Evolutionary conservation across 2,888 invertebrate species (phyloP).

Genomic region (Ectemnius cavifrons): DNA sequence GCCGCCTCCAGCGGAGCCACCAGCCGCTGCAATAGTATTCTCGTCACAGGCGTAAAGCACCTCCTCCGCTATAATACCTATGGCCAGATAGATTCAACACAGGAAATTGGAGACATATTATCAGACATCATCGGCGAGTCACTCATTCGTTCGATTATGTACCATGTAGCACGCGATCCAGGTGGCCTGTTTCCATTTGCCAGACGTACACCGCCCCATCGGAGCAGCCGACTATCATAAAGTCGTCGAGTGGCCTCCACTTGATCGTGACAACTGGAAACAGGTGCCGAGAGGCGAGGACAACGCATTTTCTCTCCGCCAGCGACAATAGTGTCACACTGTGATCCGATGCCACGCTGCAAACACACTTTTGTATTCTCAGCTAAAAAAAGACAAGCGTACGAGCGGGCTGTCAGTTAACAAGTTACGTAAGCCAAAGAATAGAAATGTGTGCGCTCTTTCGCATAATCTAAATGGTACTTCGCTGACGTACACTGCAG

Average conservation of each 20-base stretch:
- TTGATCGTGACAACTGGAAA: constrained; percentile 97
- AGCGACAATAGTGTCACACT: constrained; percentile 96
- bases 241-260: constrained; percentile 98
- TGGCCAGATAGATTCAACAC: constrained; percentile 60
- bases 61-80: constrained; percentile 95
- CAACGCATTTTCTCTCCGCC: constrained; percentile 95
- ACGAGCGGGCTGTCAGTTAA: not conserved
- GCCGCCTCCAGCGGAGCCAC: constrained; percentile 79
- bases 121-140: too few relatives aligned
- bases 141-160: constrained; percentile 28
- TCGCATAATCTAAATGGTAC: not conserved
- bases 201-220: constrained; percentile 99
- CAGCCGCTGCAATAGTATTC: constrained; percentile 83
- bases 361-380: constrained; percentile 95
- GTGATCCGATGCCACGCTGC: constrained; percentile 98
- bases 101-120: too few relatives aligned
- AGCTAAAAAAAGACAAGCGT: constrained; percentile 80
- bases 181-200: constrained; percentile 99
- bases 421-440: too few relatives aligned
- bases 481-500: constrained; percentile 84
- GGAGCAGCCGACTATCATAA: constrained; percentile 97
- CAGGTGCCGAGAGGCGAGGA: constrained; percentile 94
- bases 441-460: too few relatives aligned
- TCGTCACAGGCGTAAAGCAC: constrained; percentile 97
- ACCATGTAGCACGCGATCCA: constrained; percentile 97